Conservation (phyloP, 2,888 invertebrate species). For the Limenitis camilla region DNA sequence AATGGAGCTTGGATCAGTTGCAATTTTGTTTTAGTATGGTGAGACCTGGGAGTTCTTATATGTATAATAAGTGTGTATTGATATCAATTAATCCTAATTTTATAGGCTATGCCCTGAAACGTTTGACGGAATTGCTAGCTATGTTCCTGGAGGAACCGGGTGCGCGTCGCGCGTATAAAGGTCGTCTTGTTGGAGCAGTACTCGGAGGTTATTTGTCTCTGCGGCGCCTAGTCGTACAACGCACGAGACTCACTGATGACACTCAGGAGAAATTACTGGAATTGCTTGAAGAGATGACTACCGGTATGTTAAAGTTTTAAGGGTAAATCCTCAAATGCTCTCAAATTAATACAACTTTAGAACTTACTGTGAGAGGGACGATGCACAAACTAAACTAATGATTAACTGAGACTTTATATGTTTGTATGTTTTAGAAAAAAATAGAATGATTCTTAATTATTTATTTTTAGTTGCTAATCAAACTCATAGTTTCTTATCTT, state of each 20-base stretch:
- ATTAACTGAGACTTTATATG: too few relatives aligned
- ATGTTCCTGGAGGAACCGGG: conserved; percentile 91
- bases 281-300: conserved; percentile 95
- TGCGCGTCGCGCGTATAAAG: conserved; percentile 93
- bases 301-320: conserved; percentile 66
- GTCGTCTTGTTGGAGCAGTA: conserved; percentile 89
- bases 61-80: neutral
- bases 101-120: conserved; percentile 89
- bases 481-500: neutral
- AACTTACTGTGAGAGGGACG: too few relatives aligned
- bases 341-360: too few relatives aligned
- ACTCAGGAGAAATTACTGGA: conserved; percentile 96
- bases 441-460: neutral
- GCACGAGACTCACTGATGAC: conserved; percentile 95
- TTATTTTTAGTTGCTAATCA: neutral
- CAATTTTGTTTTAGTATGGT: too few relatives aligned
- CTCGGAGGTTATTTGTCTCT: conserved; percentile 95
- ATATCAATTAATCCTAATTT: neutral
- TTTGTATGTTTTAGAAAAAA: too few relatives aligned
- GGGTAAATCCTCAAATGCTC: neutral
- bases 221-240: conserved; percentile 91
- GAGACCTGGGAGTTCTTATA: neutral
- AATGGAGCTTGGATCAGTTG: too few relatives aligned
- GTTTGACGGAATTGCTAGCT: conserved; percentile 89
- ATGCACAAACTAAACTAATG: too few relatives aligned